Percentiles rank a stretch among this genome's conserved stretches.
Evolutionary conservation across 2,888 invertebrate genomes (phyloP).

Genomic region (Coleophora flavipennella): DNA sequence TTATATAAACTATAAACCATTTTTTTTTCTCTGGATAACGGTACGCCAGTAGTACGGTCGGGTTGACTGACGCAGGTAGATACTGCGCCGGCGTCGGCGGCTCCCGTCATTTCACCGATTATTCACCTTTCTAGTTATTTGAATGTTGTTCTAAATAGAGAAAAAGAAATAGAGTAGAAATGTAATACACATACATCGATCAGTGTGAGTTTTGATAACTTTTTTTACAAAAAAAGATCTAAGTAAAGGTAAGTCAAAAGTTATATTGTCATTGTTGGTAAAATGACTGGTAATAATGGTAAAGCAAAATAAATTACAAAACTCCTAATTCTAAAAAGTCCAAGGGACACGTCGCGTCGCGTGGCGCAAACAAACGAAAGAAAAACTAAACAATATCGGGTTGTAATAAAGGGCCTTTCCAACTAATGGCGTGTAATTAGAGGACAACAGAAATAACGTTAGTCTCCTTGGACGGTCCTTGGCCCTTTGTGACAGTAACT

Average conservation of each 20-base stretch:
- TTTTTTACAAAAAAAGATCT: too few species aligned
- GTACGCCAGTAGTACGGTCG: slow-evolving; percentile 29
- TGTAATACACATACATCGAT: too few species aligned
- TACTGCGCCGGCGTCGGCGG: slow-evolving; percentile 23
- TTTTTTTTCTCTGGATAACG: slow-evolving; percentile 35
- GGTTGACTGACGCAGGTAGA: slow-evolving; percentile 40
- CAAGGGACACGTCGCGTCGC: neutral
- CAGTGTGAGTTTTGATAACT: too few species aligned
- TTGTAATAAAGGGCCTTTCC: slow-evolving; percentile 25
- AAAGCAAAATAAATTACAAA: neutral
- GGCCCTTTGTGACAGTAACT: slow-evolving; percentile 25
- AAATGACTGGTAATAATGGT: too few species aligned
- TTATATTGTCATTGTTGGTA: too few species aligned
- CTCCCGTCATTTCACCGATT: slow-evolving; percentile 30
- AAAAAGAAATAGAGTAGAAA: too few species aligned
- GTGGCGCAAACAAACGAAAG: too few species aligned
- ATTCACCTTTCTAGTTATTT: slow-evolving; percentile 2
- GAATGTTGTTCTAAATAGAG: too few species aligned
- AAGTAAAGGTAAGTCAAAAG: too few species aligned
- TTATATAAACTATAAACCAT: slow-evolving; percentile 16
- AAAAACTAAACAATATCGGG: too few species aligned
- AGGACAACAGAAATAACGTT: slow-evolving; percentile 44
- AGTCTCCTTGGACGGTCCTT: slow-evolving; percentile 30
- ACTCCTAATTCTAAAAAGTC: slow-evolving; percentile 13
- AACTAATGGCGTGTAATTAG: slow-evolving; percentile 41